Evolutionary conservation across 2,113 vertebrate species (phyloP).

Genomic region (Pangasianodon hypophthalmus): DNA sequence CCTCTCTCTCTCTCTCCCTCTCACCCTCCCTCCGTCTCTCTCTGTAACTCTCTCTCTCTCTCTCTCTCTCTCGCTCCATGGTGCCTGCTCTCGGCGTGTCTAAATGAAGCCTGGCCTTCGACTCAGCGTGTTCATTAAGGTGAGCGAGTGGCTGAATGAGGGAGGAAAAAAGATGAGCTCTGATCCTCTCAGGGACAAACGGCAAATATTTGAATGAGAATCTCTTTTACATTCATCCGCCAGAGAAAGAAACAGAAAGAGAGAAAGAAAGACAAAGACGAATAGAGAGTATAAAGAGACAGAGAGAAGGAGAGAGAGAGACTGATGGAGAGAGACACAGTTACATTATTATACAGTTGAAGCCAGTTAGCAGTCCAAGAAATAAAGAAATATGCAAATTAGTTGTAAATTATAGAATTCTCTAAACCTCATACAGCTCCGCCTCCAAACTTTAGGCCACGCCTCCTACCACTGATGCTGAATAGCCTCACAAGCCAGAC

Average conservation of each 20-base stretch:
- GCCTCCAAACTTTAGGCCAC: neutral
- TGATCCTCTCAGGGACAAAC: conserved; percentile 40
- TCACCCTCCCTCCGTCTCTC: neutral
- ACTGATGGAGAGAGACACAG: neutral
- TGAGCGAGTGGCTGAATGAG: conserved; percentile 44
- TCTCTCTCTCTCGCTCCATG: neutral
- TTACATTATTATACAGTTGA: neutral
- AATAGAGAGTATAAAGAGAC: neutral
- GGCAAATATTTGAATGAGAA: conserved; percentile 48
- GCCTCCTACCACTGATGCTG: neutral
- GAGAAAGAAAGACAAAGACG: neutral
- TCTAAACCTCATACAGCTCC: neutral
- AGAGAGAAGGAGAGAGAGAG: neutral
- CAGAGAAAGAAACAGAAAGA: neutral
- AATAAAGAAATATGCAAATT: neutral
- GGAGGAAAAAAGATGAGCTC: conserved; percentile 28
- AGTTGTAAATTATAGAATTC: neutral
- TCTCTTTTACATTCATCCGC: conserved; percentile 23
- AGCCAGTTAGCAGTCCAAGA: neutral
- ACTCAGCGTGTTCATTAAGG: conserved; percentile 41
- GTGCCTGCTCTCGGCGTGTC: conserved; percentile 12
- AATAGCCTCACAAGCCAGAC: neutral
- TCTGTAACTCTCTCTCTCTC: neutral
- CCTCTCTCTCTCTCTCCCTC: neutral
- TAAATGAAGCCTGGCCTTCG: conserved; percentile 39